These are phyloP conservation scores for Allenopithecus nigroviridis DNA, from an alignment of 2,797 vertebrate species.

Conservation along the genomic window DNA sequence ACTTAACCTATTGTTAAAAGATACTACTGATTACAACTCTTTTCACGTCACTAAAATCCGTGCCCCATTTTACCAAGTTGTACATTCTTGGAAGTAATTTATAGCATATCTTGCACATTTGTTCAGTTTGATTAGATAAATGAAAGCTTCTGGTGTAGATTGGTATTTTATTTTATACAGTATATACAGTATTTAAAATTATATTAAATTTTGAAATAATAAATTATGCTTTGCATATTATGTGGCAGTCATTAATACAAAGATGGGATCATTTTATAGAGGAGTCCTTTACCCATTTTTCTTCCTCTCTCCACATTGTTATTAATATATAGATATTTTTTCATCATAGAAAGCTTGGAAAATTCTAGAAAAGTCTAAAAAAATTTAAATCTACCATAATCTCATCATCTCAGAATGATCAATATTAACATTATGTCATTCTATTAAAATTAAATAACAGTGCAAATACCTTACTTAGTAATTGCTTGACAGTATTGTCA, in stretches of 20 bases:
- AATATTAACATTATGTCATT: neutral
- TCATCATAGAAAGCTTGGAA: neutral
- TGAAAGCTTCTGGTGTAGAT: constrained; percentile 89
- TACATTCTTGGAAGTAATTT: constrained; percentile 91
- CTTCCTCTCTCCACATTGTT: neutral
- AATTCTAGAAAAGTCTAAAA: constrained; percentile 15
- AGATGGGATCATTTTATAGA: constrained; percentile 18
- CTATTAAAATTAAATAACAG: neutral
- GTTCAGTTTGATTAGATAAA: constrained; percentile 89
- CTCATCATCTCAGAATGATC: neutral
- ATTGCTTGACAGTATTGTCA: neutral
- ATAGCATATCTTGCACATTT: constrained; percentile 87
- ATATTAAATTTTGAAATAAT: constrained; percentile 90
- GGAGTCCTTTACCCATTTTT: neutral
- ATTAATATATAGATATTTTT: neutral
- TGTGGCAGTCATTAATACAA: constrained; percentile 83
- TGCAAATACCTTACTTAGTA: neutral
- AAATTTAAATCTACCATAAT: neutral
- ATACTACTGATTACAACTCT: constrained; percentile 88
- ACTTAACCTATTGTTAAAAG: constrained; percentile 86
- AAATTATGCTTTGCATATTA: constrained; percentile 86
- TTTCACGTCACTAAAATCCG: constrained; percentile 82
- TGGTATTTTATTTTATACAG: constrained; percentile 92
- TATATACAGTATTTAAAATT: constrained; percentile 92
- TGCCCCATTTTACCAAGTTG: constrained; percentile 83